phyloP scores from a whole-genome alignment of 2,113 vertebrate genomes.

The Paramormyrops kingsleyae region DNA sequence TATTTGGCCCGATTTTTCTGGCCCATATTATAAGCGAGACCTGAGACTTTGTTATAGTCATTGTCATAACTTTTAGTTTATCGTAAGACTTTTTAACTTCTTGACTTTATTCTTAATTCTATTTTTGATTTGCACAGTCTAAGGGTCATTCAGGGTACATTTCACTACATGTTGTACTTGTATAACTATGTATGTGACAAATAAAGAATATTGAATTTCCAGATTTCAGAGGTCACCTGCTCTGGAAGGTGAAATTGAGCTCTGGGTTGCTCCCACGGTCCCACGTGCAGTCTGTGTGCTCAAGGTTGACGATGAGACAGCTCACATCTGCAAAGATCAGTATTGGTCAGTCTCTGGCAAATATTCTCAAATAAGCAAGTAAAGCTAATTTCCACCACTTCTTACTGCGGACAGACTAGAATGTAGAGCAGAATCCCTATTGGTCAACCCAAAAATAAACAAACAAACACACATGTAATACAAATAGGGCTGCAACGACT shows the following conservation, averaged over 20 bases:
- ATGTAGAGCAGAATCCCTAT: not conserved
- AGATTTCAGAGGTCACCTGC: slow-evolving; percentile 13
- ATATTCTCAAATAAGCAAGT: not conserved
- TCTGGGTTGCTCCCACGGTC: not conserved
- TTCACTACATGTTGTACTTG: too few relatives aligned
- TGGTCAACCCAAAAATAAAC: not conserved
- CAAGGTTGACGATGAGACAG: slow-evolving; percentile 34
- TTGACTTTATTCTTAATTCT: too few relatives aligned
- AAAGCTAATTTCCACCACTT: not conserved
- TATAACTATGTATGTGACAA: too few relatives aligned
- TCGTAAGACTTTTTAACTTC: too few relatives aligned
- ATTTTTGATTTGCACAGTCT: too few relatives aligned
- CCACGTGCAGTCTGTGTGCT: slow-evolving; percentile 34
- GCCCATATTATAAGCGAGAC: not conserved
- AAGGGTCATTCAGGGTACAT: too few relatives aligned
- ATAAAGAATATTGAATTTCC: not conserved
- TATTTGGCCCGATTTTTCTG: not conserved
- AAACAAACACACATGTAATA: not conserved
- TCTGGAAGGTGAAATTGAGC: slow-evolving; percentile 25
- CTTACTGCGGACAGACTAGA: not conserved
- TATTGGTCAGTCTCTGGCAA: not conserved
- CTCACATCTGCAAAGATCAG: slow-evolving; percentile 20
- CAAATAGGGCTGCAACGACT: not conserved
- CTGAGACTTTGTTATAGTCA: not conserved
- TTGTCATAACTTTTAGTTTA: not conserved